phyloP scores from a whole-genome alignment of 2,797 vertebrate genomes.

The Octomys mimax region DNA sequence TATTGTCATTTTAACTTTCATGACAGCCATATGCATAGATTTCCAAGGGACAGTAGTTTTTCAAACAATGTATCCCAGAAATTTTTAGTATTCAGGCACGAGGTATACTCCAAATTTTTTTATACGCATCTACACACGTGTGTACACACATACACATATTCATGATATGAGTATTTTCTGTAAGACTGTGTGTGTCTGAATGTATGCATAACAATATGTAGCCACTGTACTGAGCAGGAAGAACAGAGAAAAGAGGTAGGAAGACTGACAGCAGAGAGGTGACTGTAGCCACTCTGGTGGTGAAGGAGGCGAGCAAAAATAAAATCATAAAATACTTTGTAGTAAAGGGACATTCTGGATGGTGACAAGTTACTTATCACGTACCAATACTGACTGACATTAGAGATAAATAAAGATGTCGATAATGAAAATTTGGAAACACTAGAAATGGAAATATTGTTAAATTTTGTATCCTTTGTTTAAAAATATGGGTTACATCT shows the following conservation, averaged over 20 bases:
- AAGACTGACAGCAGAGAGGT: background rate
- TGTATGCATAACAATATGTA: background rate
- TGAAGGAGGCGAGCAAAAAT: background rate
- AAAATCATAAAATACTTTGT: background rate
- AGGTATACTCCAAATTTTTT: background rate
- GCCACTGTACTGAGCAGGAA: background rate
- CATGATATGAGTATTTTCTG: background rate
- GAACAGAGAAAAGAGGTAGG: background rate
- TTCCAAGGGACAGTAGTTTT: background rate
- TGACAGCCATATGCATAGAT: background rate
- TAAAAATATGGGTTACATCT: background rate
- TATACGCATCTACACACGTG: background rate
- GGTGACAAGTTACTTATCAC: background rate
- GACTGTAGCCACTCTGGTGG: conserved; percentile 18
- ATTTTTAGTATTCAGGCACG: conserved; percentile 10
- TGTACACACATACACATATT: background rate
- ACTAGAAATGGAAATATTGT: background rate
- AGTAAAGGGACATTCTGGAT: background rate
- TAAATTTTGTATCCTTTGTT: background rate
- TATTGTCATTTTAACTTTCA: background rate
- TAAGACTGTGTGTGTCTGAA: background rate
- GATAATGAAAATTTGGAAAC: background rate
- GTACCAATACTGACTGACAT: background rate
- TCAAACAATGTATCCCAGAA: background rate
- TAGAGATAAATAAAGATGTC: background rate